Evolutionary conservation across 2,888 invertebrate genomes (phyloP).

Genomic region (Nowickia ferox): DNA sequence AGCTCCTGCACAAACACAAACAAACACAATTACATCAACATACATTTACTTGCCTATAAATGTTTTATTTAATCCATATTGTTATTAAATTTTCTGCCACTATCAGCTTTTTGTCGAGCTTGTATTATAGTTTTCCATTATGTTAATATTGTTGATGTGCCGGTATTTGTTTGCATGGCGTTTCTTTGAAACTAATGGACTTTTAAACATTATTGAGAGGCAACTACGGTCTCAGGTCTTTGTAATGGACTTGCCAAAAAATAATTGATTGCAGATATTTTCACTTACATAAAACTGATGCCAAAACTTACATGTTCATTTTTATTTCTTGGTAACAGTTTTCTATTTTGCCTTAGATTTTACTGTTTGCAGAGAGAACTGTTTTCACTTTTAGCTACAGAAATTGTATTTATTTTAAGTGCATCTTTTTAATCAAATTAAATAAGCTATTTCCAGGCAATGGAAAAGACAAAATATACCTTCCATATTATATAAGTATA

Average conservation of each 20-base stretch:
- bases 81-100: conserved; percentile 38
- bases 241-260: neutral
- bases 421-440: conserved; percentile 33
- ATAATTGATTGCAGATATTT: neutral
- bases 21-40: neutral
- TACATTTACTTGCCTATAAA: neutral
- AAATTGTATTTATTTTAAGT: conserved; percentile 40
- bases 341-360: neutral
- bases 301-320: neutral
- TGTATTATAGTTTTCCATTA: conserved; percentile 57
- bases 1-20: neutral
- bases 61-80: conserved; percentile 15
- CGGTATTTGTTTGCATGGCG: conserved; percentile 50
- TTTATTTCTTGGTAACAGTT: neutral
- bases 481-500: neutral
- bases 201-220: conserved; percentile 33
- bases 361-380: conserved; percentile 33
- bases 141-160: conserved; percentile 59
- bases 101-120: conserved; percentile 15
- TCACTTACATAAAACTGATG: neutral
- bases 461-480: no score
- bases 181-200: conserved; percentile 61
- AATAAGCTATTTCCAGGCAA: neutral
- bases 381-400: conserved; percentile 29
- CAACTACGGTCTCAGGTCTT: neutral